Percentiles rank a stretch among this genome's conserved stretches.
Evolutionary conservation across 2,113 vertebrate species (phyloP).

Genomic region (Hypocryptadius cinnamomeus): DNA sequence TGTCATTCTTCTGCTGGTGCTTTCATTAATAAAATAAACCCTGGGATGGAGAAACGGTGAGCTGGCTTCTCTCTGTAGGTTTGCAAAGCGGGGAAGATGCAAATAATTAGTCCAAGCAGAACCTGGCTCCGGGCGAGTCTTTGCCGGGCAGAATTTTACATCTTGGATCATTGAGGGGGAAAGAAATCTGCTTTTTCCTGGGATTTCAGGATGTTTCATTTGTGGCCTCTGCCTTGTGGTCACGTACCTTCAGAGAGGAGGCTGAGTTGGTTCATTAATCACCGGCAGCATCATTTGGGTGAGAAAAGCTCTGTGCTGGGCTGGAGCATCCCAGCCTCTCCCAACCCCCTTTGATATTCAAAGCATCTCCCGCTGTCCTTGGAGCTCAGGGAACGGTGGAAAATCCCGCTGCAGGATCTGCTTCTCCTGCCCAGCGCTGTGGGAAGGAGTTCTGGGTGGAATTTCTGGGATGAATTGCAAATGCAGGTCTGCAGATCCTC

Average conservation of each 20-base stretch:
- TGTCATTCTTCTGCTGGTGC: not conserved
- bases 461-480: not conserved
- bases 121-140: not conserved
- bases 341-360: not conserved
- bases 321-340: not conserved
- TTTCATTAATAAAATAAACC: not conserved
- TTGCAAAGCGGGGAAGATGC: not conserved
- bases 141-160: not conserved
- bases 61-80: not conserved
- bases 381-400: rapidly evolving
- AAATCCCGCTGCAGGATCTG: rapidly evolving
- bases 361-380: not conserved
- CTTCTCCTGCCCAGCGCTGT: rapidly evolving
- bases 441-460: not conserved
- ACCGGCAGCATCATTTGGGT: rapidly evolving
- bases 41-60: not conserved
- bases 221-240: not conserved
- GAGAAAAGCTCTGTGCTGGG: no score
- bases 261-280: not conserved
- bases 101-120: not conserved
- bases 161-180: not conserved
- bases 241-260: not conserved
- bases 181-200: not conserved
- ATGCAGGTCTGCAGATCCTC: not conserved
- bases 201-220: not conserved